These are phyloP conservation scores for Garra rufa DNA, from an alignment of 2,113 vertebrate species.

Conservation along the genomic window DNA sequence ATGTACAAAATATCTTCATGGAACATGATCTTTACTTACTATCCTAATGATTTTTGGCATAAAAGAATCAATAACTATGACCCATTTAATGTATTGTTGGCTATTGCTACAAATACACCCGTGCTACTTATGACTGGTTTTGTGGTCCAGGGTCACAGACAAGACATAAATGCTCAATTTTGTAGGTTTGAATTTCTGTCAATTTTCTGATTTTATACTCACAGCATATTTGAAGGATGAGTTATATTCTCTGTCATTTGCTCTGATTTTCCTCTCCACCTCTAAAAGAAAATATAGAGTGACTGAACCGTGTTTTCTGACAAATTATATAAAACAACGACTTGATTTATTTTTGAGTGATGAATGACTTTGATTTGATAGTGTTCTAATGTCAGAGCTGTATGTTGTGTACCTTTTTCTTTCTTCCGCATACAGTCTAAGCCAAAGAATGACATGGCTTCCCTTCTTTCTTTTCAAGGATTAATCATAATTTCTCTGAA, in stretches of 20 bases:
- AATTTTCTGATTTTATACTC: constrained; percentile 65
- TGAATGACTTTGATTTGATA: not conserved
- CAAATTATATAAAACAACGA: no score
- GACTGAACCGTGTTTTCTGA: not conserved
- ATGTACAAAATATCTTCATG: no score
- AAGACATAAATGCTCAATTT: not conserved
- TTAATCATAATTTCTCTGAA: constrained; percentile 76
- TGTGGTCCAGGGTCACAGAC: no score
- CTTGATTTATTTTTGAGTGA: not conserved
- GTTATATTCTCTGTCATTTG: constrained; percentile 89
- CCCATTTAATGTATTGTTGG: no score
- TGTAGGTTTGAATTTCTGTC: not conserved
- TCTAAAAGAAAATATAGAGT: constrained; percentile 68
- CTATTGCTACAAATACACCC: no score
- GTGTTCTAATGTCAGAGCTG: not conserved
- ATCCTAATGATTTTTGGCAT: no score
- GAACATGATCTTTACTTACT: no score
- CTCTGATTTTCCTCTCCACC: constrained; percentile 84
- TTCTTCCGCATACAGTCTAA: constrained; percentile 78
- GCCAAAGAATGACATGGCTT: constrained; percentile 83
- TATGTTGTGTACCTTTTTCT: constrained; percentile 72
- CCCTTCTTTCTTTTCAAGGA: constrained; percentile 61
- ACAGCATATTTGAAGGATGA: constrained; percentile 88
- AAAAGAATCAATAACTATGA: no score
- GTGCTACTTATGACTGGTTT: no score